Evolutionary conservation across 2,113 vertebrate genomes (phyloP).

Genomic region (Pangasianodon hypophthalmus): DNA sequence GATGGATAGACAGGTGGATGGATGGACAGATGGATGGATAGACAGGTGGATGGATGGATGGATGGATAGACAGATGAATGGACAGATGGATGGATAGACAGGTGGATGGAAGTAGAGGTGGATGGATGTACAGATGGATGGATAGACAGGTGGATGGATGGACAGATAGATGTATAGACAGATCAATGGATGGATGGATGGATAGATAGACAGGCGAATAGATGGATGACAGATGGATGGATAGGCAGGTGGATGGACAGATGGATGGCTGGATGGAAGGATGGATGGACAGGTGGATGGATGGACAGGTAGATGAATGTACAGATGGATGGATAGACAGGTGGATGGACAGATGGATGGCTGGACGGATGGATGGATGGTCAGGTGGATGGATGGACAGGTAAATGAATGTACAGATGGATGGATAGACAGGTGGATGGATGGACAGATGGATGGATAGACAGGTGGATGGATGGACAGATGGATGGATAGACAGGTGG

Average conservation of each 20-base stretch:
- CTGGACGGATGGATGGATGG: background rate
- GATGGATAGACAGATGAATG: background rate
- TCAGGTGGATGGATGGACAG: background rate
- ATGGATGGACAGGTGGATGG: background rate
- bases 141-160: background rate
- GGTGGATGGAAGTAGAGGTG: background rate
- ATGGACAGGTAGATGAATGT: background rate
- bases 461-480: no score
- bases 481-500: background rate
- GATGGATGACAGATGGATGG: background rate
- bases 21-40: no score
- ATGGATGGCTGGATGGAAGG: no score
- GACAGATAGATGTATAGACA: background rate
- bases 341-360: no score
- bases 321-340: background rate
- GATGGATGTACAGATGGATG: no score
- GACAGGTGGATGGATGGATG: background rate
- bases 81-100: background rate
- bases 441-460: background rate
- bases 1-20: background rate
- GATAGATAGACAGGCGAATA: no score
- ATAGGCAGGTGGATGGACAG: background rate
- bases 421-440: background rate
- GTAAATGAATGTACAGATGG: background rate
- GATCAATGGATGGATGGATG: background rate